These are phyloP conservation scores for Meloe dianella DNA, from an alignment of 2,888 invertebrate genomes.

Conservation along the genomic window DNA sequence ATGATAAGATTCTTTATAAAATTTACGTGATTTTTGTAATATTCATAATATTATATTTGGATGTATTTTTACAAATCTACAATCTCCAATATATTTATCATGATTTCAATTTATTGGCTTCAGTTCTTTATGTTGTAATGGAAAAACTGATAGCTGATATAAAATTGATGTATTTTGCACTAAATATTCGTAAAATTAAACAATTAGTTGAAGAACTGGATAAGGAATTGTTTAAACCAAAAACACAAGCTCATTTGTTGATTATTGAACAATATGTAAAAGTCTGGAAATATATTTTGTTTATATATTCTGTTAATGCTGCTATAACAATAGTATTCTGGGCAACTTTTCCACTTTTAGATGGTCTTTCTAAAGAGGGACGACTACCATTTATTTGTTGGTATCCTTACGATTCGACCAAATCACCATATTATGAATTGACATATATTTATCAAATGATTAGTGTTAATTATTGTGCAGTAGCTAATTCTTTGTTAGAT, in stretches of 20 bases:
- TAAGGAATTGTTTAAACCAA: background rate
- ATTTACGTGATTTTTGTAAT: background rate
- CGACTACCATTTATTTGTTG: constrained; percentile 18
- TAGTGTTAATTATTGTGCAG: background rate
- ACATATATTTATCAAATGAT: constrained; percentile 27
- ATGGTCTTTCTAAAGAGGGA: background rate
- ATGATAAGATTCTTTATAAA: background rate
- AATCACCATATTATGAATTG: constrained; percentile 22
- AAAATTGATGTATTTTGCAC: background rate
- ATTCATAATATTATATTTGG: background rate
- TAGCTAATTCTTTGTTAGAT: background rate
- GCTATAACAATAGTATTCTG: constrained; percentile 6
- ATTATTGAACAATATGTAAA: background rate
- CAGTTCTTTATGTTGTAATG: background rate
- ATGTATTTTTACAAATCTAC: background rate
- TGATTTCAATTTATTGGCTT: background rate
- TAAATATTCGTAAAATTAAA: background rate
- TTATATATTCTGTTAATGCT: background rate
- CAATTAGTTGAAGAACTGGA: background rate
- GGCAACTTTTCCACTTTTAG: constrained; percentile 15
- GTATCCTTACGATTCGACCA: constrained; percentile 20
- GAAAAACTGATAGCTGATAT: background rate
- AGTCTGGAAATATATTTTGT: background rate
- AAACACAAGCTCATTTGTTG: background rate
- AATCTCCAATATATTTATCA: background rate